phyloP scores from a whole-genome alignment of 2,113 vertebrate genomes.

The Nannospalax galili region DNA sequence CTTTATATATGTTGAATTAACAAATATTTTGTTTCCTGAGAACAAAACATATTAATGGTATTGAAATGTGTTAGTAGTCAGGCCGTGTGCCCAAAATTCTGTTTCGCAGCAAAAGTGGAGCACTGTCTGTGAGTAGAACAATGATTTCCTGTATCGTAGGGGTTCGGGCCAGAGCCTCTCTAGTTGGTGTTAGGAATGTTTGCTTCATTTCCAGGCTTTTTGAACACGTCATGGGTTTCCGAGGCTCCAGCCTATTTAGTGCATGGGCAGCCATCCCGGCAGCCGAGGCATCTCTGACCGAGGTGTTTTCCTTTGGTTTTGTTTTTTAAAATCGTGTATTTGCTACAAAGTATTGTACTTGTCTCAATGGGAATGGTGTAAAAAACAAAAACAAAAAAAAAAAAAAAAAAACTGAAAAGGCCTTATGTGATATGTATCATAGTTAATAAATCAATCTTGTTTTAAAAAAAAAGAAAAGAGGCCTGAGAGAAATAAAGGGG shows the following conservation, averaged over 20 bases:
- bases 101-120: conserved; percentile 81
- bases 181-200: conserved; percentile 91
- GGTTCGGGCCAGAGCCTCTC: conserved; percentile 88
- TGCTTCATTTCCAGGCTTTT: conserved; percentile 89
- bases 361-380: conserved; percentile 96
- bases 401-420: conserved; percentile 92
- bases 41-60: conserved; percentile 76
- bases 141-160: conserved; percentile 89
- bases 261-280: conserved; percentile 90
- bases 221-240: conserved; percentile 68
- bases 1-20: conserved; percentile 90
- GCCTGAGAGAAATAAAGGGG: conserved; percentile 49
- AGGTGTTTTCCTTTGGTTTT: conserved; percentile 79
- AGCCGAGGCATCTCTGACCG: conserved; percentile 72
- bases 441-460: conserved; percentile 99
- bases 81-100: conserved; percentile 82
- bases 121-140: conserved; percentile 88
- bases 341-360: conserved; percentile 93
- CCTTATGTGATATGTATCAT: conserved; percentile 98
- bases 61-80: conserved; percentile 90
- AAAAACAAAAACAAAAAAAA: conserved; percentile 93
- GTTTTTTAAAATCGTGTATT: conserved; percentile 89
- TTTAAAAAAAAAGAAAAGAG: conserved; percentile 84
- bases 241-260: conserved; percentile 87
- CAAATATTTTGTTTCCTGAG: conserved; percentile 89